A percentile compares a stretch with the other conserved stretches of the same genome.
Conservation (phyloP, 2,888 invertebrate genomes). For the Orthosia gothica region DNA sequence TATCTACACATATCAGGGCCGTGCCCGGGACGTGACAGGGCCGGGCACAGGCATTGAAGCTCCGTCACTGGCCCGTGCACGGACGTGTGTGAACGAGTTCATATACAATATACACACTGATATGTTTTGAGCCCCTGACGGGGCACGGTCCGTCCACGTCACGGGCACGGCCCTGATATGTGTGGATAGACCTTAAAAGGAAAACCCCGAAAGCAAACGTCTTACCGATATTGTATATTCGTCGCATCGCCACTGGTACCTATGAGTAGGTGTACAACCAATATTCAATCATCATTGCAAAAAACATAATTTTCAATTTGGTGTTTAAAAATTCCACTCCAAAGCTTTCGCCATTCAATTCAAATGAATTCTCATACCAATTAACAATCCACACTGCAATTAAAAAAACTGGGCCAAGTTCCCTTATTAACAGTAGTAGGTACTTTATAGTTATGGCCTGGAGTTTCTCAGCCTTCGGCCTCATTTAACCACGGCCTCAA, state of each 20-base stretch:
- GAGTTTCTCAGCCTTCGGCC: conserved; percentile 12
- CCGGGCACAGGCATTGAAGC: too few relatives aligned
- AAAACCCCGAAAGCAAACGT: background rate
- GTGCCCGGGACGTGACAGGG: too few relatives aligned
- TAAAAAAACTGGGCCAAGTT: conserved; percentile 50
- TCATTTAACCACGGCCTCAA: conserved; percentile 17
- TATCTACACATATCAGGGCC: too few relatives aligned
- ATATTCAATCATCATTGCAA: background rate
- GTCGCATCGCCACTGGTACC: background rate
- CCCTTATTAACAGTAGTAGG: conserved; percentile 16
- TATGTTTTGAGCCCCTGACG: too few relatives aligned
- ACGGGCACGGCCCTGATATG: too few relatives aligned
- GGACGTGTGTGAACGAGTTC: too few relatives aligned
- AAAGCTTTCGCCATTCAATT: conserved; percentile 18
- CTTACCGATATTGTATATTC: background rate
- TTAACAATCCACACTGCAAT: conserved; percentile 40
- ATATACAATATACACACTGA: too few relatives aligned
- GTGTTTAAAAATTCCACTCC: conserved; percentile 5
- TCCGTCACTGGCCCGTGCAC: too few relatives aligned
- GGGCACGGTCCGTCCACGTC: too few relatives aligned
- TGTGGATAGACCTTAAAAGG: too few relatives aligned
- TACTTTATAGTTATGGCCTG: conserved; percentile 6
- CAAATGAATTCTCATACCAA: conserved; percentile 30
- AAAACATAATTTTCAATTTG: background rate
- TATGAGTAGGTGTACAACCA: background rate